Percentiles rank a stretch among this genome's conserved stretches.
phyloP scores from a whole-genome alignment of 2,888 invertebrate species.

The Tricholauxania praeusta region DNA sequence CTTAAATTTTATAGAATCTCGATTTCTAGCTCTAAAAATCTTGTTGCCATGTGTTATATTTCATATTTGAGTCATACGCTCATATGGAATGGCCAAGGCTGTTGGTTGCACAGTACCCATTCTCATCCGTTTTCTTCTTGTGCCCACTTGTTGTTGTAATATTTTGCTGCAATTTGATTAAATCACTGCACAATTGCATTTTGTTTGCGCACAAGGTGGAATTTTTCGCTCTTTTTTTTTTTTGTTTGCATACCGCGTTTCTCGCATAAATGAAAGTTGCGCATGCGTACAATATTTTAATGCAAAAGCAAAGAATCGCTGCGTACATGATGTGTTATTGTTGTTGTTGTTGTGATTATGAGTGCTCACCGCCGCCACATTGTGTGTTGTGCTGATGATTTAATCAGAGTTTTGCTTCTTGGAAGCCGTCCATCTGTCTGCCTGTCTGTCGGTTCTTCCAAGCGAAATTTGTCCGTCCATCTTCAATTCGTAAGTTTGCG shows the following conservation, averaged over 20 bases:
- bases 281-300: background rate
- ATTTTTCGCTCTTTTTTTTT: background rate
- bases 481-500: background rate
- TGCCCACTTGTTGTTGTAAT: background rate
- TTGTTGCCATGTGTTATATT: no score
- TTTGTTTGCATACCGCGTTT: slow-evolving; percentile 6
- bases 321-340: slow-evolving; percentile 3
- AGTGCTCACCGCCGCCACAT: slow-evolving; percentile 16
- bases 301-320: background rate
- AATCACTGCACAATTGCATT: slow-evolving; percentile 27
- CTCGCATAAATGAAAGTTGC: slow-evolving; percentile 18
- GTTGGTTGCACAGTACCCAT: no score
- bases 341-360: slow-evolving; percentile 25
- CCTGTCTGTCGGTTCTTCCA: slow-evolving; percentile 12
- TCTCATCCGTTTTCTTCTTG: background rate
- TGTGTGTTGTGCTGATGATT: slow-evolving; percentile 34
- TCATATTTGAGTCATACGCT: no score
- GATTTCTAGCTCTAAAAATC: no score
- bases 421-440: slow-evolving; percentile 35
- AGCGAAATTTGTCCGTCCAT: background rate
- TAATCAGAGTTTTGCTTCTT: slow-evolving; percentile 46
- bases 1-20: no score
- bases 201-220: background rate
- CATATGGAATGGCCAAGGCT: no score
- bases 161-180: slow-evolving; percentile 25